These are phyloP conservation scores for Gadus macrocephalus DNA, from an alignment of 2,113 vertebrate genomes.

Conservation along the genomic window DNA sequence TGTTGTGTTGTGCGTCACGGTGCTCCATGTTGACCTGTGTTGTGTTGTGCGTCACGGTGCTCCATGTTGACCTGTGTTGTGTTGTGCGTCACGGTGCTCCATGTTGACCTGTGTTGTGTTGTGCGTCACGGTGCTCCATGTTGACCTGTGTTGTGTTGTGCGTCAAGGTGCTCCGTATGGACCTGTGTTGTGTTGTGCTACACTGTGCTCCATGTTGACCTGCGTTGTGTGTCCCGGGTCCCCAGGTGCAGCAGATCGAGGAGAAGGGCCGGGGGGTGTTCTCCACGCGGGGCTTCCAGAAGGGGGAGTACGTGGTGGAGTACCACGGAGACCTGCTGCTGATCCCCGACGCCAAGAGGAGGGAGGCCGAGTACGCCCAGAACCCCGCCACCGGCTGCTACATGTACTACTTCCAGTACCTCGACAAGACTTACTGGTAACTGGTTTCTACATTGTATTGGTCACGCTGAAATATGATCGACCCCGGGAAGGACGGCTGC, in stretches of 20 bases:
- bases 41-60: too few relatives aligned
- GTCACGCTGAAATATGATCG: too few relatives aligned
- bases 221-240: neutral
- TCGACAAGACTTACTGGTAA: conserved; percentile 96
- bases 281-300: conserved; percentile 82
- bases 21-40: too few relatives aligned
- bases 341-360: conserved; percentile 83
- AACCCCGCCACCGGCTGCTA: conserved; percentile 95
- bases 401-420: conserved; percentile 99
- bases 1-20: too few relatives aligned
- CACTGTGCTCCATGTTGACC: neutral
- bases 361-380: conserved; percentile 86
- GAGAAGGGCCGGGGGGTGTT: conserved; percentile 88
- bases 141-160: too few relatives aligned
- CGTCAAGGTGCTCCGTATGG: too few relatives aligned
- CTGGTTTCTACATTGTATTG: conserved; percentile 21
- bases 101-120: too few relatives aligned
- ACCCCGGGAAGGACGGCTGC: too few relatives aligned
- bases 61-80: too few relatives aligned
- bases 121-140: too few relatives aligned
- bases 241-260: conserved; percentile 89
- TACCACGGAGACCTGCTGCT: conserved; percentile 96
- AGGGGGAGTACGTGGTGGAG: conserved; percentile 94
- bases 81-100: too few relatives aligned
- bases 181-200: too few relatives aligned